Percentiles rank a stretch among this genome's conserved stretches.
Evolutionary conservation across 92 coral and sea anemone species (phyloP).

Genomic region (Isaurus tuberculatus): DNA sequence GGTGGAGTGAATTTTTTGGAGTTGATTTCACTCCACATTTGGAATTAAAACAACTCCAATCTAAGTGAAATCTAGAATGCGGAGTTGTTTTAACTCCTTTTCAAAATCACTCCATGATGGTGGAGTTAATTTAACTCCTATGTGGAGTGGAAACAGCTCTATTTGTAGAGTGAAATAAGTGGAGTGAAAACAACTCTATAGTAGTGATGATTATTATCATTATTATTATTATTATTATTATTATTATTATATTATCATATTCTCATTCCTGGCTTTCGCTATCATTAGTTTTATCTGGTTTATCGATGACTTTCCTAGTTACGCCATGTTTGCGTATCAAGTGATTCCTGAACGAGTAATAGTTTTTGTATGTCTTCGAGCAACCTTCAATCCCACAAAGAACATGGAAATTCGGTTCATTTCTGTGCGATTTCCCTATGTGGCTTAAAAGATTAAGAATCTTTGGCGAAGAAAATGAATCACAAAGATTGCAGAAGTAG

Average conservation of each 20-base stretch:
- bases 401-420: slow-evolving; percentile 8
- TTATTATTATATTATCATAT: not conserved
- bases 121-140: slow-evolving; percentile 19
- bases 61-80: slow-evolving; percentile 1
- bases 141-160: slow-evolving; percentile 14
- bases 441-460: not conserved
- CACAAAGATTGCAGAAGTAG: not conserved
- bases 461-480: not conserved
- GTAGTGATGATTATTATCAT: too few relatives aligned
- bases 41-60: slow-evolving; percentile 1
- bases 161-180: not conserved
- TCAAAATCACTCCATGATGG: slow-evolving; percentile 8
- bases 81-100: slow-evolving; percentile 14
- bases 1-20: too few relatives aligned
- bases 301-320: not conserved
- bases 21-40: slow-evolving; percentile 5
- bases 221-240: too few relatives aligned
- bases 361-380: not conserved
- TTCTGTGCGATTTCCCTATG: not conserved
- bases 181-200: not conserved
- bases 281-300: not conserved
- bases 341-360: not conserved
- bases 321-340: not conserved
- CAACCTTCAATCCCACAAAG: not conserved
- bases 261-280: not conserved